Evolutionary conservation across 2,113 vertebrate species (phyloP).

Genomic region (Stegastes partitus): DNA sequence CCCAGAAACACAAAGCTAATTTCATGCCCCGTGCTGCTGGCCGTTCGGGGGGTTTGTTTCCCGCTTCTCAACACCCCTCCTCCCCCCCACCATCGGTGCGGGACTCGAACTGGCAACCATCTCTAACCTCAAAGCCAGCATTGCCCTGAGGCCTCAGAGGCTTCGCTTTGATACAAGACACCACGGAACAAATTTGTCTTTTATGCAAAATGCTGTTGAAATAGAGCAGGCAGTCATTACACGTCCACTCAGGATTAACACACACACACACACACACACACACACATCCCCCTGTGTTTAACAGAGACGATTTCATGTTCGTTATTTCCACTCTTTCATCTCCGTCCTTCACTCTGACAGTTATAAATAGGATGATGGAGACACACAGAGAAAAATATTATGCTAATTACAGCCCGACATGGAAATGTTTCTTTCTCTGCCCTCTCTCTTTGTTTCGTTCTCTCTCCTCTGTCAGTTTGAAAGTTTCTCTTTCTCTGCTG

Average conservation of each 20-base stretch:
- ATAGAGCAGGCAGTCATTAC: slow-evolving; percentile 53
- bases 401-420: slow-evolving; percentile 57
- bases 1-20: slow-evolving; percentile 48
- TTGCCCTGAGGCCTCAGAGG: slow-evolving; percentile 22
- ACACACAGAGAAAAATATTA: slow-evolving; percentile 51
- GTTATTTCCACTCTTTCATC: slow-evolving; percentile 60
- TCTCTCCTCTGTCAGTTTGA: slow-evolving; percentile 21
- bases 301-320: slow-evolving; percentile 62
- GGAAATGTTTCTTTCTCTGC: slow-evolving; percentile 35
- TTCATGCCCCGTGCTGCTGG: slow-evolving; percentile 12
- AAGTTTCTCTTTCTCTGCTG: slow-evolving; percentile 28
- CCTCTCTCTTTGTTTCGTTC: slow-evolving; percentile 28
- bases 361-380: slow-evolving; percentile 65
- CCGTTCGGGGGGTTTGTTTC: slow-evolving; percentile 42
- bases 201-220: slow-evolving; percentile 54
- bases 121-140: slow-evolving; percentile 59
- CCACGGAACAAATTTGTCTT: slow-evolving; percentile 37
- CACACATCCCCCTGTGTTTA: slow-evolving; percentile 38
- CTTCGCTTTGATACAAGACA: slow-evolving; percentile 56
- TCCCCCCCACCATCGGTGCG: not conserved
- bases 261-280: slow-evolving; percentile 5
- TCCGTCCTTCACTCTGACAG: slow-evolving; percentile 56
- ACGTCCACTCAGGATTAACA: slow-evolving; percentile 22
- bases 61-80: not conserved
- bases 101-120: slow-evolving; percentile 54